Evolutionary conservation across 2,113 vertebrate genomes (phyloP).

Genomic region (Salvator merianae): DNA sequence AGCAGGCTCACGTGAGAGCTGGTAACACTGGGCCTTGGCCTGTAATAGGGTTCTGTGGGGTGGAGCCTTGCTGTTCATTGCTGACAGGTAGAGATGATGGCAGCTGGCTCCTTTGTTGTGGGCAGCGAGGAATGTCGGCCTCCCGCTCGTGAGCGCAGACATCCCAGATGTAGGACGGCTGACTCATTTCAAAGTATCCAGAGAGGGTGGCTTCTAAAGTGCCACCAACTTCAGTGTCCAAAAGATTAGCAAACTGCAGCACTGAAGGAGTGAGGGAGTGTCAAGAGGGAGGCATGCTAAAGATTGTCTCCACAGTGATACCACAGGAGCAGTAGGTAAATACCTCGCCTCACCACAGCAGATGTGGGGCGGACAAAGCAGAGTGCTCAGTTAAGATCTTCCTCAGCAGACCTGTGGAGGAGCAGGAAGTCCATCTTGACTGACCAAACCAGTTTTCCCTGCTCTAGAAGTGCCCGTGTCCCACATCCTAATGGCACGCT

Average conservation of each 20-base stretch:
- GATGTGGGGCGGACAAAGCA: too few relatives aligned
- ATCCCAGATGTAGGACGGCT: neutral
- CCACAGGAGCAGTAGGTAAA: neutral
- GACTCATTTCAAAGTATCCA: too few relatives aligned
- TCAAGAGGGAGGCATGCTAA: neutral
- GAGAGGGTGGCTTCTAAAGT: too few relatives aligned
- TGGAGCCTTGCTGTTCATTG: too few relatives aligned
- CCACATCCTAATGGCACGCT: too few relatives aligned
- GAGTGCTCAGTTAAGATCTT: neutral
- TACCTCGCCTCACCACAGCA: neutral
- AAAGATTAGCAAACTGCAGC: too few relatives aligned
- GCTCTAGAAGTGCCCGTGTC: neutral
- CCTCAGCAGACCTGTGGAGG: neutral
- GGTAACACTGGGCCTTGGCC: too few relatives aligned
- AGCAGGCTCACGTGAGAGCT: neutral
- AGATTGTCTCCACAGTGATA: neutral
- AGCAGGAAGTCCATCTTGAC: neutral
- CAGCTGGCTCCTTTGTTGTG: neutral
- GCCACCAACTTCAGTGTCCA: too few relatives aligned
- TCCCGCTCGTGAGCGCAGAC: neutral
- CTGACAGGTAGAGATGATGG: neutral
- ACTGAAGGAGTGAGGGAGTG: too few relatives aligned
- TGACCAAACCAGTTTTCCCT: neutral
- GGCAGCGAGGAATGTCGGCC: too few relatives aligned
- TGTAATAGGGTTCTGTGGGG: neutral